Percentiles rank a stretch among this genome's conserved stretches.
phyloP scores from a whole-genome alignment of 2,888 invertebrate genomes.

The Lagria hirta region DNA sequence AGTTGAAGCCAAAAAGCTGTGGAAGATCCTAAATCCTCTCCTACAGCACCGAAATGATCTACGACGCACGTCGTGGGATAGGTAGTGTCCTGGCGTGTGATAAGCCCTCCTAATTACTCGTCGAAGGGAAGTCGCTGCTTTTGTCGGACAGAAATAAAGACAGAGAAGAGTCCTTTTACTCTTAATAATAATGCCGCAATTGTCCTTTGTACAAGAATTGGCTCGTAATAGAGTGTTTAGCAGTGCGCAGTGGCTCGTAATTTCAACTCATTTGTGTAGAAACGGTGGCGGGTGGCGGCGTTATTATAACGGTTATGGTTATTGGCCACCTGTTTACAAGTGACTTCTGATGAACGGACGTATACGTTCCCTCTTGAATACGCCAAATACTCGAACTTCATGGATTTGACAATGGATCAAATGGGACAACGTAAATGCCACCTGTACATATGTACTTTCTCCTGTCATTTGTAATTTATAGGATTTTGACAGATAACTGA shows the following conservation, averaged over 20 bases:
- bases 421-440: too few relatives aligned
- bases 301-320: slow-evolving; percentile 58
- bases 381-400: too few relatives aligned
- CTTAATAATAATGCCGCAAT: slow-evolving; percentile 33
- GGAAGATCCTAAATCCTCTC: too few relatives aligned
- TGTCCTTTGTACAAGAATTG: slow-evolving; percentile 50
- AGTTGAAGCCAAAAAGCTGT: slow-evolving; percentile 48
- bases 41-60: slow-evolving; percentile 43
- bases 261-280: slow-evolving; percentile 58
- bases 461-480: too few relatives aligned
- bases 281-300: slow-evolving; percentile 57
- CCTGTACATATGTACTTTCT: too few relatives aligned
- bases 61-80: slow-evolving; percentile 41
- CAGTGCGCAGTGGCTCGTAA: slow-evolving; percentile 55
- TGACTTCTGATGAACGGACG: slow-evolving; percentile 45
- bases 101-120: slow-evolving; percentile 45
- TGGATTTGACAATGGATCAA: too few relatives aligned
- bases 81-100: slow-evolving; percentile 43
- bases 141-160: too few relatives aligned
- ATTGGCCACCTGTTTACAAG: slow-evolving; percentile 58
- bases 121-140: slow-evolving; percentile 27
- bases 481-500: too few relatives aligned
- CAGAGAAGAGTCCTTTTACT: slow-evolving; percentile 27
- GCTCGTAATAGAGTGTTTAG: slow-evolving; percentile 56
- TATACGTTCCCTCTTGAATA: too few relatives aligned